Evolutionary conservation across 1,140 invertebrate species (phyloP).

Genomic region (Lethrus apterus): DNA sequence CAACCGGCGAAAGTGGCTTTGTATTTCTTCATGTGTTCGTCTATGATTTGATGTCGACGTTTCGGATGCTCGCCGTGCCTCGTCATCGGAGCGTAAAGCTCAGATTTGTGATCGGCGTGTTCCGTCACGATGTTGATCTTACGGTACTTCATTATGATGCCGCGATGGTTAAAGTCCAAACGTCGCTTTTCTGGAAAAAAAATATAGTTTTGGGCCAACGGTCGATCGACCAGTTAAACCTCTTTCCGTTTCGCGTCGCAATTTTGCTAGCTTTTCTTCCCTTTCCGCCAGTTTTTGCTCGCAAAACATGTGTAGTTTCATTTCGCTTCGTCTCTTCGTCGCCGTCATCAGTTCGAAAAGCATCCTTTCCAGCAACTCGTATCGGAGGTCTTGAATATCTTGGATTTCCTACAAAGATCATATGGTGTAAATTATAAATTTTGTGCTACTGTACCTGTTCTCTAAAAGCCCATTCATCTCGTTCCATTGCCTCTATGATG

Average conservation of each 20-base stretch:
- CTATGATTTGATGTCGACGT: slow-evolving; percentile 43
- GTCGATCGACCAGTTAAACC: slow-evolving; percentile 35
- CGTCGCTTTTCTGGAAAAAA: slow-evolving; percentile 47
- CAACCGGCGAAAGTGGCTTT: slow-evolving; percentile 36
- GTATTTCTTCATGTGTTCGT: slow-evolving; percentile 41
- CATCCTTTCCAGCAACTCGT: slow-evolving; percentile 46
- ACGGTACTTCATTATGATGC: slow-evolving; percentile 37
- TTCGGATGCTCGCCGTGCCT: slow-evolving; percentile 46
- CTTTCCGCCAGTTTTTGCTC: slow-evolving; percentile 41
- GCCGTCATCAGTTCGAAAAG: slow-evolving; percentile 36
- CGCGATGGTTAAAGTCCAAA: slow-evolving; percentile 41
- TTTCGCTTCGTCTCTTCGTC: slow-evolving; percentile 36
- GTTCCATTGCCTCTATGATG: slow-evolving; percentile 56
- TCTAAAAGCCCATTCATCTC: slow-evolving; percentile 56
- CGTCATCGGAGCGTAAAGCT: slow-evolving; percentile 46
- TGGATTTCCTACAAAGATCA: slow-evolving; percentile 49
- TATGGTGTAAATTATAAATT: slow-evolving; percentile 9
- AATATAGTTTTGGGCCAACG: background rate
- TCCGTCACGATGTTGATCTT: slow-evolving; percentile 40
- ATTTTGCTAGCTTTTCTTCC: slow-evolving; percentile 40
- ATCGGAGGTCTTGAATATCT: slow-evolving; percentile 49
- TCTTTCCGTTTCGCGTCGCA: slow-evolving; percentile 42
- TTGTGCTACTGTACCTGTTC: slow-evolving; percentile 51
- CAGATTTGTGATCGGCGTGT: slow-evolving; percentile 43
- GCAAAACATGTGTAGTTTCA: slow-evolving; percentile 43